Evolutionary conservation across 2,113 vertebrate genomes (phyloP).

Genomic region (Vidua macroura): DNA sequence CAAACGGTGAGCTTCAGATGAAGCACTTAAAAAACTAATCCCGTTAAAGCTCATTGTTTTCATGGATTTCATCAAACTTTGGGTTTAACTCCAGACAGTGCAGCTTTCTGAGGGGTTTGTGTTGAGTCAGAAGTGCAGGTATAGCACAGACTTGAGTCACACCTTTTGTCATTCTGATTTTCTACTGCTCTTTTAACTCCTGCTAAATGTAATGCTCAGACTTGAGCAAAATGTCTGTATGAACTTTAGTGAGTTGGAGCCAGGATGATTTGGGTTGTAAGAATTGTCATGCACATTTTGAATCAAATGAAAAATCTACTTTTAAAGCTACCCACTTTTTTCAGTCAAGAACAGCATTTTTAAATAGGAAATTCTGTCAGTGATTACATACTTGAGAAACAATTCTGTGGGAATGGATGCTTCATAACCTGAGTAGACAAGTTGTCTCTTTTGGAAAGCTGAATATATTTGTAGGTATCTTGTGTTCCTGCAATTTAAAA

Average conservation of each 20-base stretch:
- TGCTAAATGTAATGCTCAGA: background rate
- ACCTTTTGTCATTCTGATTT: background rate
- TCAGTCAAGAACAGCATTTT: background rate
- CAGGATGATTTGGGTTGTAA: background rate
- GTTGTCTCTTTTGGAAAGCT: background rate
- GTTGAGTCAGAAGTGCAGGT: slow-evolving; percentile 30
- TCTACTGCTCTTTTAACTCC: background rate
- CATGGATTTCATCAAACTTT: background rate
- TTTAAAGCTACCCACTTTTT: background rate
- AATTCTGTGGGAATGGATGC: background rate
- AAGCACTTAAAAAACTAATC: background rate
- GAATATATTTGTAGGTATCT: background rate
- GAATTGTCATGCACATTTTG: background rate
- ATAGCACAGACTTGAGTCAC: background rate
- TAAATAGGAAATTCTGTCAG: background rate
- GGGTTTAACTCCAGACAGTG: background rate
- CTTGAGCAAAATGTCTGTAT: background rate
- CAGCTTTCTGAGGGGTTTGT: background rate
- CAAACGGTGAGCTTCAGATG: background rate
- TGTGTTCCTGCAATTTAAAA: background rate
- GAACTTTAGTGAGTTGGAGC: background rate
- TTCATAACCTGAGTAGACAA: background rate
- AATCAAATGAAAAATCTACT: background rate
- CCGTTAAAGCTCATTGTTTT: background rate
- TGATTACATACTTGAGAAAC: background rate